phyloP scores from a whole-genome alignment of 2,113 vertebrate genomes.

The Miniopterus natalensis region DNA sequence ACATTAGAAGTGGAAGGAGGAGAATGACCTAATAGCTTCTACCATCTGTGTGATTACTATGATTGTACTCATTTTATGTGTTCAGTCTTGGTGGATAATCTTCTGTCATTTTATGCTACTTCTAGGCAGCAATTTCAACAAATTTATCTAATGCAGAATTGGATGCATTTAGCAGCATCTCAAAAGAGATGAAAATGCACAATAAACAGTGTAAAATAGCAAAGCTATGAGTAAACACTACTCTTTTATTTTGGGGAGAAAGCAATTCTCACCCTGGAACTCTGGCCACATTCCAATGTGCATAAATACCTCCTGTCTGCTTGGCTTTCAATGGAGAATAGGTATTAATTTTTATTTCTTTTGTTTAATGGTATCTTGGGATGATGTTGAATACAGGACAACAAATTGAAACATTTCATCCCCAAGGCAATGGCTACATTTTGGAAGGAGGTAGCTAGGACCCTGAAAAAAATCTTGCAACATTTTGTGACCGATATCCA shows the following conservation, averaged over 20 bases:
- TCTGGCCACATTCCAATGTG: background rate
- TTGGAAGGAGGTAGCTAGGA: background rate
- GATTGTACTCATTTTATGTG: slow-evolving; percentile 69
- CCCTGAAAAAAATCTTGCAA: background rate
- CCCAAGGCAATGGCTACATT: background rate
- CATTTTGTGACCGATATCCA: background rate
- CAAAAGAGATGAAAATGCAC: slow-evolving; percentile 48
- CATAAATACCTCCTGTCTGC: background rate
- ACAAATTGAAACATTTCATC: background rate
- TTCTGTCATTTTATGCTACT: slow-evolving; percentile 70
- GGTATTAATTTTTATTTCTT: slow-evolving; percentile 49
- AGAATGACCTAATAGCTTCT: slow-evolving; percentile 38
- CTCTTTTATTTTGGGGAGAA: background rate
- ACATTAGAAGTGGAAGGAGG: background rate
- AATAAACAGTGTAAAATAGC: slow-evolving; percentile 62
- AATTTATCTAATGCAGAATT: slow-evolving; percentile 65
- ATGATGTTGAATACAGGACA: background rate
- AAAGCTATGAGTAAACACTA: slow-evolving; percentile 25
- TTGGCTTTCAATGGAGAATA: background rate
- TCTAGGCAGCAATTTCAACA: slow-evolving; percentile 66
- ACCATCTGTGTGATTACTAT: background rate
- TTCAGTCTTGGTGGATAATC: slow-evolving; percentile 61
- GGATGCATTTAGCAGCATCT: slow-evolving; percentile 61
- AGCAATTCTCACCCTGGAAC: background rate
- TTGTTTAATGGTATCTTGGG: slow-evolving; percentile 60